These are phyloP conservation scores for Vanessa atalanta DNA, from an alignment of 1,140 invertebrate genomes.

Conservation along the genomic window DNA sequence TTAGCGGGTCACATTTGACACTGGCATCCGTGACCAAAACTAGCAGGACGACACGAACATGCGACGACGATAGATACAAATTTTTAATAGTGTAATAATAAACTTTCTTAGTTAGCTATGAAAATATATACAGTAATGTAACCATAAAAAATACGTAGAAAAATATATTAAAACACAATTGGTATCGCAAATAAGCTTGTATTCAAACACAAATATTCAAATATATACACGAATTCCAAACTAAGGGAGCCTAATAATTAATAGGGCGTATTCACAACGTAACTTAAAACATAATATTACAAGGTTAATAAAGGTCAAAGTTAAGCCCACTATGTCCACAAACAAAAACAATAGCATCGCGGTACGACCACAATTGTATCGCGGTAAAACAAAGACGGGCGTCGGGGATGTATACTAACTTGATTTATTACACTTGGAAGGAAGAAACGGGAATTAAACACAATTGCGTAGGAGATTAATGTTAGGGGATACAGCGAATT, in stretches of 20 bases:
- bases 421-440: slow-evolving; percentile 62
- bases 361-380: slow-evolving; percentile 24
- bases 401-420: slow-evolving; percentile 43
- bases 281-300: slow-evolving; percentile 11
- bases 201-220: slow-evolving; percentile 6
- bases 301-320: slow-evolving; percentile 33
- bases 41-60: no score
- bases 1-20: no score
- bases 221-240: neutral
- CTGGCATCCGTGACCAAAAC: no score
- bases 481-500: slow-evolving; percentile 56
- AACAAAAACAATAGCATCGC: slow-evolving; percentile 34
- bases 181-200: neutral
- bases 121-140: no score
- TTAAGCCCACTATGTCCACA: slow-evolving; percentile 23
- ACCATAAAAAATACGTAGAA: neutral
- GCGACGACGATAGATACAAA: no score
- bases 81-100: no score
- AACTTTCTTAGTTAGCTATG: no score
- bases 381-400: slow-evolving; percentile 27
- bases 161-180: neutral
- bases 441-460: slow-evolving; percentile 63
- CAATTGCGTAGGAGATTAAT: slow-evolving; percentile 66
- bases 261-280: neutral
- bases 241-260: neutral